phyloP scores from a whole-genome alignment of 2,797 vertebrate genomes.

The Xiphophorus birchmanni region DNA sequence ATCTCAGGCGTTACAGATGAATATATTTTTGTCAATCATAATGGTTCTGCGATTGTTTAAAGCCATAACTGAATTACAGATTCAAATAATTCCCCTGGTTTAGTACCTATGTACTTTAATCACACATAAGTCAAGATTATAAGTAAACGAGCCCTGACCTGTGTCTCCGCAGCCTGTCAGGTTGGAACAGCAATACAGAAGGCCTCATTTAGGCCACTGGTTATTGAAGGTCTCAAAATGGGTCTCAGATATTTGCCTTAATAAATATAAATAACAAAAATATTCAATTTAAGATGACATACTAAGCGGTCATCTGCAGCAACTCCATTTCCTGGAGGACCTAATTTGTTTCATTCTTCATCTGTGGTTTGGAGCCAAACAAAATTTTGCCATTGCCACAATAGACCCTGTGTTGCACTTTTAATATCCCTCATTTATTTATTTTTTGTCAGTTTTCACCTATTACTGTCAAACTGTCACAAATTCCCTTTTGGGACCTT shows the following conservation, averaged over 20 bases:
- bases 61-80: neutral
- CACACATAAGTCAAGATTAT: conserved; percentile 42
- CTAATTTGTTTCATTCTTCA: neutral
- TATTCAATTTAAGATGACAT: neutral
- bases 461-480: neutral
- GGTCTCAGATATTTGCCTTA: neutral
- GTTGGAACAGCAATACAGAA: conserved; percentile 41
- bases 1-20: neutral
- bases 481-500: conserved; percentile 15
- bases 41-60: neutral
- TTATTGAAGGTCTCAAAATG: neutral
- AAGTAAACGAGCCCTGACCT: conserved; percentile 41
- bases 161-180: conserved; percentile 29
- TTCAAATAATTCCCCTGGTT: neutral
- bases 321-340: neutral
- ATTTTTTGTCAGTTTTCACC: conserved; percentile 1
- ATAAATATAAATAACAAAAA: neutral
- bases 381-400: neutral
- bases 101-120: neutral
- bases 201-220: conserved; percentile 56
- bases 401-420: neutral
- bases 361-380: neutral
- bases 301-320: neutral
- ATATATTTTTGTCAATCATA: neutral
- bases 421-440: neutral